Conservation (phyloP, 2,113 vertebrate species). For the Mesitornis unicolor region DNA sequence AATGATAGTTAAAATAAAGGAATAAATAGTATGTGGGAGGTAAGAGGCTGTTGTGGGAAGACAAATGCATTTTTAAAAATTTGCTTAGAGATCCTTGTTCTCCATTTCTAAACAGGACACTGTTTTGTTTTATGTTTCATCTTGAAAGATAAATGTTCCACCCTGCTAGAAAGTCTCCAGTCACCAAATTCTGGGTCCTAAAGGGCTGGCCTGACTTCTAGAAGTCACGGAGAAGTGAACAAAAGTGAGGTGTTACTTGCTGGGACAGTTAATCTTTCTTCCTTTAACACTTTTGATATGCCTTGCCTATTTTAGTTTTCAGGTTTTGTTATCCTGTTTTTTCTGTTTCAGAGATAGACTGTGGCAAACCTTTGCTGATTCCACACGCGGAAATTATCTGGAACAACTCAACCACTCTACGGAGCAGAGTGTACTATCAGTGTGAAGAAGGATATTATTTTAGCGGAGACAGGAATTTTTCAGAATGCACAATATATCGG, state of each 20-base stretch:
- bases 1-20: neutral
- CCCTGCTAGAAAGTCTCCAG: neutral
- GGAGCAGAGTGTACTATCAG: conserved; percentile 70
- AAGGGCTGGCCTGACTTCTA: neutral
- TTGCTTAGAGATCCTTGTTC: neutral
- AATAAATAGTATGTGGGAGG: neutral
- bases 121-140: neutral
- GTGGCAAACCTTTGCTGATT: conserved; percentile 71
- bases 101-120: neutral
- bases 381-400: conserved; percentile 72
- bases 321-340: neutral
- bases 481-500: conserved; percentile 68
- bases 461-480: conserved; percentile 68
- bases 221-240: neutral
- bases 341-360: conserved; percentile 71
- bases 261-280: neutral
- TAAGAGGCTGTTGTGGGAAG: neutral
- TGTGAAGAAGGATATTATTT: conserved; percentile 77
- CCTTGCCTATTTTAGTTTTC: neutral
- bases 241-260: neutral
- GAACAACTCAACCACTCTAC: conserved; percentile 64
- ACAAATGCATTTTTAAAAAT: neutral
- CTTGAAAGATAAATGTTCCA: neutral
- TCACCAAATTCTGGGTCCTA: neutral
- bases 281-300: neutral